These are phyloP conservation scores for Acropternis orthonyx DNA, from an alignment of 2,797 vertebrate genomes.

Conservation along the genomic window DNA sequence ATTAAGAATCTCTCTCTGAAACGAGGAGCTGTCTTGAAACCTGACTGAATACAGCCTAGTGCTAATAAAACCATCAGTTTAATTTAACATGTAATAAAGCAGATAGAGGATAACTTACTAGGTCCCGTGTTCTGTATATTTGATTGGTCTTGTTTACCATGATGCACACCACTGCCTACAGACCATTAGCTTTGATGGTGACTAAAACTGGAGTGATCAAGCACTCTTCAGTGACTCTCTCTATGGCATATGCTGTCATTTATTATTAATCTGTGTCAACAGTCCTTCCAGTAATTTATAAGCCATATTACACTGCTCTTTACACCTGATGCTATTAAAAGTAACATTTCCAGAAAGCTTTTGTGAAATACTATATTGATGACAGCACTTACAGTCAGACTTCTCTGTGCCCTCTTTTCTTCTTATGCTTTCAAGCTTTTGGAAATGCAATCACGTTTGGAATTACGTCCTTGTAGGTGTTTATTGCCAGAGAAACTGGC, in stretches of 20 bases:
- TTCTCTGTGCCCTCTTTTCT: neutral
- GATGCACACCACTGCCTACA: neutral
- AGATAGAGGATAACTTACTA: neutral
- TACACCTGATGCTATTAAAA: slow-evolving; percentile 25
- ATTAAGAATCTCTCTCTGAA: neutral
- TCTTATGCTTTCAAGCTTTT: neutral
- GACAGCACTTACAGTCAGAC: neutral
- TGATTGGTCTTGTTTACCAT: neutral
- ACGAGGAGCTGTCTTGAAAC: neutral
- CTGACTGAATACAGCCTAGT: neutral
- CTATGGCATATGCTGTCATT: neutral
- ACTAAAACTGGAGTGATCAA: neutral
- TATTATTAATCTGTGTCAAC: slow-evolving; percentile 29
- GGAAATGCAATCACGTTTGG: neutral
- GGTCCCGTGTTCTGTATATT: neutral
- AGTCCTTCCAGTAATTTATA: slow-evolving; percentile 28
- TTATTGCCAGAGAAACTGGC: neutral
- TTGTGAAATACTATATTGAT: neutral
- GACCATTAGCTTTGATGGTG: neutral
- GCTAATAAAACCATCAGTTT: neutral
- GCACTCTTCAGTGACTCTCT: neutral
- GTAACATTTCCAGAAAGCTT: slow-evolving; percentile 32
- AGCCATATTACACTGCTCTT: neutral
- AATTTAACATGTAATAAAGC: neutral
- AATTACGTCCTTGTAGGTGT: neutral